Conservation (phyloP, 2,888 invertebrate genomes). For the Amiota minor region DNA sequence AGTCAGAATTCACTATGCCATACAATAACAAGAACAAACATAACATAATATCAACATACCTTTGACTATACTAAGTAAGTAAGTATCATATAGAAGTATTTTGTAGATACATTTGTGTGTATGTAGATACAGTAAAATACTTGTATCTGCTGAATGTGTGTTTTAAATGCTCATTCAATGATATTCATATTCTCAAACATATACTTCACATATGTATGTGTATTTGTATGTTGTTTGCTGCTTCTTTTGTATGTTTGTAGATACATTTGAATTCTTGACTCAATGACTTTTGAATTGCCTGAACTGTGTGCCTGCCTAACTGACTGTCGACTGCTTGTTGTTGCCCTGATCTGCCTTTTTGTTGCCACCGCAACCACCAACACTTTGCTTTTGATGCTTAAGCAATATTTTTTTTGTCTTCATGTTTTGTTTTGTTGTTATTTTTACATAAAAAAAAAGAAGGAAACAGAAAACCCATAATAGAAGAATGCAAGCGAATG, state of each 20-base stretch:
- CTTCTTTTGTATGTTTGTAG: conserved; percentile 60
- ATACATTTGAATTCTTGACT: conserved; percentile 60
- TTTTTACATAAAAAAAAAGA: conserved; percentile 11
- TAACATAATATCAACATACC: too few species aligned
- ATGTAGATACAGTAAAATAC: background rate
- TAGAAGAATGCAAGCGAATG: background rate
- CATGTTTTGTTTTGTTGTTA: conserved; percentile 14
- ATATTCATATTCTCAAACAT: too few species aligned
- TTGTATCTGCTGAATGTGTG: conserved; percentile 41
- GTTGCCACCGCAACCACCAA: conserved; percentile 37
- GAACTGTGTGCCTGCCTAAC: conserved; percentile 36
- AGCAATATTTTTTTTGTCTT: background rate
- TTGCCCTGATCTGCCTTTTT: conserved; percentile 58
- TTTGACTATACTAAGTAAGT: too few species aligned
- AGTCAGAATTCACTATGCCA: too few species aligned
- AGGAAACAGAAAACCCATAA: background rate
- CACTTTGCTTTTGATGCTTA: background rate
- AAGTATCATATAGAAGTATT: too few species aligned
- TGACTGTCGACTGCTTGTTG: too few species aligned
- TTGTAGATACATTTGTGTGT: too few species aligned
- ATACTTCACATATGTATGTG: too few species aligned
- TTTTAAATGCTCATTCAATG: conserved; percentile 18
- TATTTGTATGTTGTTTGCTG: background rate
- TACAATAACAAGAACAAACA: too few species aligned
- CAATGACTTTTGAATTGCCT: conserved; percentile 68